phyloP scores from a whole-genome alignment of 2,113 vertebrate genomes.

The Megaceryle torquata region DNA sequence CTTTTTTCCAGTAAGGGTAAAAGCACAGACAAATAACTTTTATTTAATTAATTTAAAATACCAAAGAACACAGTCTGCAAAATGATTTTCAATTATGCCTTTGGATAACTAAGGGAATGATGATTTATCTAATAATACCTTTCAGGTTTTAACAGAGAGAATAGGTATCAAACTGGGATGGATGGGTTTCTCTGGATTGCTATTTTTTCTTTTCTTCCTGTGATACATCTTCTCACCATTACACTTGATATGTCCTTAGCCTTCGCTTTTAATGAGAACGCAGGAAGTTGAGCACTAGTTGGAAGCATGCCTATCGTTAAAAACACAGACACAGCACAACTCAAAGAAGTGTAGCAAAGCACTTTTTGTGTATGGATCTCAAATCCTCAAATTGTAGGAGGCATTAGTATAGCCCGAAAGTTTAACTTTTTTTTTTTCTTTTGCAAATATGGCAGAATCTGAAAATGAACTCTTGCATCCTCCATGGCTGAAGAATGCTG shows the following conservation, averaged over 20 bases:
- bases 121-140: not conserved
- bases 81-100: not conserved
- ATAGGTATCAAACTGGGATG: not conserved
- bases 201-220: not conserved
- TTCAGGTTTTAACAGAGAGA: not conserved
- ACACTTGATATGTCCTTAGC: not conserved
- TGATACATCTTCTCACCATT: not conserved
- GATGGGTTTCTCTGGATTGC: not conserved
- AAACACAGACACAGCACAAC: not conserved
- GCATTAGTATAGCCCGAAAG: not conserved
- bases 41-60: slow-evolving; percentile 14
- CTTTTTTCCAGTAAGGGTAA: not conserved
- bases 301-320: slow-evolving; percentile 31
- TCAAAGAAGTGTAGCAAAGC: not conserved
- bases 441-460: not conserved
- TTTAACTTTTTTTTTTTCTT: not conserved
- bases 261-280: slow-evolving; percentile 49
- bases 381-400: not conserved
- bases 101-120: not conserved
- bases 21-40: not conserved
- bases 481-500: not conserved
- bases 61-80: not conserved
- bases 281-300: not conserved
- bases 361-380: not conserved
- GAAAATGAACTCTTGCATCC: not conserved